phyloP scores from a whole-genome alignment of 2,888 invertebrate species.

The Xestia xanthographa region DNA sequence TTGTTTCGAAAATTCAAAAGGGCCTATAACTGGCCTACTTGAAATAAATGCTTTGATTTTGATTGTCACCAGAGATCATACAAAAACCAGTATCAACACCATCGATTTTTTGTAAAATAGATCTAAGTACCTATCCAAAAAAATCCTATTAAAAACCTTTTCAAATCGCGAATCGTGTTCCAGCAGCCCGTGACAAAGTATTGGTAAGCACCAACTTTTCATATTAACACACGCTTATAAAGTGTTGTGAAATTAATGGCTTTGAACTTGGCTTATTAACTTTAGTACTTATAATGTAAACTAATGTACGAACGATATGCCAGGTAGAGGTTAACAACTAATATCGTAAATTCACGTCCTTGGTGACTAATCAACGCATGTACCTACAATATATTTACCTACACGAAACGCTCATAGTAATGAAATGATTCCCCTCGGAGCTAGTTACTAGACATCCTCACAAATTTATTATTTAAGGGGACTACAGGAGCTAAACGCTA shows the following conservation, averaged over 20 bases:
- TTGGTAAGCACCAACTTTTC: background rate
- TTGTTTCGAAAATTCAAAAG: no score
- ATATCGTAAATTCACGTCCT: conserved; percentile 53
- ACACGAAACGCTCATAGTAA: conserved; percentile 40
- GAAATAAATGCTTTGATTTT: no score
- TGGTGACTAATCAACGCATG: conserved; percentile 41
- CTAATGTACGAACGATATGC: conserved; percentile 16
- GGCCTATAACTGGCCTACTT: no score
- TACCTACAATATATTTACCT: background rate
- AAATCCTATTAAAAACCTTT: background rate
- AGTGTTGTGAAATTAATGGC: conserved; percentile 19
- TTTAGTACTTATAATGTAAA: conserved; percentile 17
- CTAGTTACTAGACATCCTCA: conserved; percentile 21
- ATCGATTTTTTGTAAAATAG: no score
- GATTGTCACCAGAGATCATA: no score
- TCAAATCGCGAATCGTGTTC: background rate
- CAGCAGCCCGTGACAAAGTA: background rate
- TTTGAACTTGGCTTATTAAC: conserved; percentile 22
- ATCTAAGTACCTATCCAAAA: no score
- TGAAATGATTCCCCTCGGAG: conserved; percentile 43
- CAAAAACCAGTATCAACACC: no score
- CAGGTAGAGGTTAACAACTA: conserved; percentile 20
- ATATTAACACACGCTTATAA: conserved; percentile 2
- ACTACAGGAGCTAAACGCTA: no score
- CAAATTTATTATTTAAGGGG: conserved; percentile 45